Percentiles rank a stretch among this genome's conserved stretches.
phyloP scores from a whole-genome alignment of 2,888 invertebrate genomes.

The Charanyca ferruginea region DNA sequence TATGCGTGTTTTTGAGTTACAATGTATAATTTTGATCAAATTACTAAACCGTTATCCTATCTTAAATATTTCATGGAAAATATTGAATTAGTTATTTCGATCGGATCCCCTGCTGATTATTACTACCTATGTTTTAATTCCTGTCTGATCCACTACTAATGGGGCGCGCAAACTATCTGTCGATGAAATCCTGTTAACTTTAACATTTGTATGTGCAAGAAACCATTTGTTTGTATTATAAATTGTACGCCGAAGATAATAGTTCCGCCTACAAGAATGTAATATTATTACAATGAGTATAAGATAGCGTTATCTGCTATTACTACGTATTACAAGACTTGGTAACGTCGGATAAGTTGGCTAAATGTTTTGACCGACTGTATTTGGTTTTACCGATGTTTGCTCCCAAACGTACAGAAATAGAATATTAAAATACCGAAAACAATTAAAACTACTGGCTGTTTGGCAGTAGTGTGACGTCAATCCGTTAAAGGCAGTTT shows the following conservation, averaged over 20 bases:
- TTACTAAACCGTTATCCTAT: too few species aligned
- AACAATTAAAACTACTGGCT: constrained; percentile 15
- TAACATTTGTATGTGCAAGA: constrained; percentile 3
- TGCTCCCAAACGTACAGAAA: constrained; percentile 3
- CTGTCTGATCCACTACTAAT: too few species aligned
- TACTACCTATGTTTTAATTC: too few species aligned
- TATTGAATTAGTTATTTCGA: too few species aligned
- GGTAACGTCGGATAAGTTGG: constrained; percentile 28
- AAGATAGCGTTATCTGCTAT: constrained; percentile 46
- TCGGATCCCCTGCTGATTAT: too few species aligned
- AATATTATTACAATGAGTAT: constrained; percentile 32
- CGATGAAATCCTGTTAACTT: not conserved
- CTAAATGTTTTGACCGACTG: constrained; percentile 9
- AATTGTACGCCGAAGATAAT: constrained; percentile 37
- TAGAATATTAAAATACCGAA: constrained; percentile 27
- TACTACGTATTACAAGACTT: constrained; percentile 24
- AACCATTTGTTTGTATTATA: constrained; percentile 36
- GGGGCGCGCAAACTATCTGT: too few species aligned
- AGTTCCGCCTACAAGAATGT: constrained; percentile 42
- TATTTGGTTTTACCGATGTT: not conserved
- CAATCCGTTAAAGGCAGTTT: constrained; percentile 4
- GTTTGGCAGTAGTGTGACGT: constrained; percentile 20
- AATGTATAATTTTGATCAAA: too few species aligned
- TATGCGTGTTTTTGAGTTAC: too few species aligned
- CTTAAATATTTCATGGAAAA: too few species aligned